Percentiles rank a stretch among this genome's conserved stretches.
phyloP scores from a whole-genome alignment of 2,888 invertebrate genomes.

The Prostheceraeus crozeri region DNA sequence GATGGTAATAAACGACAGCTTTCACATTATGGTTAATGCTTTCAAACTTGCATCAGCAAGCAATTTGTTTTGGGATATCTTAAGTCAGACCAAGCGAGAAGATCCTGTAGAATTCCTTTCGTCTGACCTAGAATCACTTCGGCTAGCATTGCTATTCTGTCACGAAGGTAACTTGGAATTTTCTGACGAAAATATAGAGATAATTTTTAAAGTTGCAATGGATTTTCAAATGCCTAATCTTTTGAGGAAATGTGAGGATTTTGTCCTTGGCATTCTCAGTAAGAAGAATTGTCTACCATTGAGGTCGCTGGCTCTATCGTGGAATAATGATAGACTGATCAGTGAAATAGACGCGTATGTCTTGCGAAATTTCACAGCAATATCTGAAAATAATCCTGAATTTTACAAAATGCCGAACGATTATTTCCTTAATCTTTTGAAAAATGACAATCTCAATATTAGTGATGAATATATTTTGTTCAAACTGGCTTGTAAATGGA shows the following conservation, averaged over 20 bases:
- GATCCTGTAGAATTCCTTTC: background rate
- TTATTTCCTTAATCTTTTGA: no score
- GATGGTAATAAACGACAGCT: background rate
- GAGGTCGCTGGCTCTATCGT: no score
- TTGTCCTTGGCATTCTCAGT: no score
- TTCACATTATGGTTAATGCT: conserved; percentile 11
- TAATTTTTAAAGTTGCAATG: background rate
- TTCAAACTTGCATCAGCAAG: conserved; percentile 19
- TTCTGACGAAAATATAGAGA: conserved; percentile 4
- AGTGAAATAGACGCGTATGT: no score
- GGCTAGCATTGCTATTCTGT: conserved; percentile 1
- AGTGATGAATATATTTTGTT: no score
- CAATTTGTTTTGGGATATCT: conserved; percentile 6
- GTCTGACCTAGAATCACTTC: background rate
- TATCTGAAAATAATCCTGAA: no score
- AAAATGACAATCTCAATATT: no score
- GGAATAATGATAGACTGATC: no score
- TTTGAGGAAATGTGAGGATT: conserved; percentile 10
- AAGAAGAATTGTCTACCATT: no score
- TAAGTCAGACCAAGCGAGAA: background rate
- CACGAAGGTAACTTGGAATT: conserved; percentile 7
- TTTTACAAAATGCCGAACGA: no score
- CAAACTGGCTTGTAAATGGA: no score
- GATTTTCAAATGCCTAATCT: background rate
- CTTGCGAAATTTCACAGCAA: no score